These are phyloP conservation scores for Sitophilus oryzae DNA, from an alignment of 1,140 invertebrate species.

Conservation along the genomic window DNA sequence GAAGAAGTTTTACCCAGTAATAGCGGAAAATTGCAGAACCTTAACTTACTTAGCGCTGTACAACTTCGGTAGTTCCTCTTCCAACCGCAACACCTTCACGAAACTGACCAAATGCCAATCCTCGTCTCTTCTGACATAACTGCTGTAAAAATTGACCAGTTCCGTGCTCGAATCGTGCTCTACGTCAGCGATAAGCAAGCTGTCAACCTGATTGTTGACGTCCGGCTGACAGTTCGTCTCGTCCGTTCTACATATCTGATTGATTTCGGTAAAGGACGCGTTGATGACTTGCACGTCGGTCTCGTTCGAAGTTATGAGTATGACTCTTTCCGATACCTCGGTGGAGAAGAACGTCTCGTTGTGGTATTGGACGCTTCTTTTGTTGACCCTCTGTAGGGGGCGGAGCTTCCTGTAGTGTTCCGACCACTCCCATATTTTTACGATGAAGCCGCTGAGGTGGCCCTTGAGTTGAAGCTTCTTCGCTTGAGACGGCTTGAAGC, in stretches of 20 bases:
- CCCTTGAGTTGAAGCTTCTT: slow-evolving; percentile 46
- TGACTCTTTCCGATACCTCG: slow-evolving; percentile 60
- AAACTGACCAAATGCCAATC: slow-evolving; percentile 53
- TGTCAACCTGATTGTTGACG: slow-evolving; percentile 60
- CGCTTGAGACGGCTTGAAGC: slow-evolving; percentile 27
- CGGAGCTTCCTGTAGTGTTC: slow-evolving; percentile 28
- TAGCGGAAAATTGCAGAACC: no score
- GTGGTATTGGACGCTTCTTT: slow-evolving; percentile 13
- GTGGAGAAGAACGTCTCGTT: slow-evolving; percentile 27
- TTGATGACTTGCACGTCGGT: slow-evolving; percentile 66
- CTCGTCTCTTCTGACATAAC: slow-evolving; percentile 51
- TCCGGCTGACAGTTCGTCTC: slow-evolving; percentile 65
- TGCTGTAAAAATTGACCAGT: slow-evolving; percentile 66
- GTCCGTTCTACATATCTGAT: slow-evolving; percentile 59
- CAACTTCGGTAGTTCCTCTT: slow-evolving; percentile 61
- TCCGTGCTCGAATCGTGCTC: slow-evolving; percentile 67
- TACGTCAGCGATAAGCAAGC: slow-evolving; percentile 63
- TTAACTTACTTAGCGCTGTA: slow-evolving; percentile 47
- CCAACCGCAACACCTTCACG: slow-evolving; percentile 58
- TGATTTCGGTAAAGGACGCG: slow-evolving; percentile 64
- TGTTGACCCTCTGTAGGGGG: slow-evolving; percentile 18
- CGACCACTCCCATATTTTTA: slow-evolving; percentile 76
- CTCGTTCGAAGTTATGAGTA: slow-evolving; percentile 68
- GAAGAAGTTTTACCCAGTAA: no score
- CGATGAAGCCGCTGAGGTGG: slow-evolving; percentile 62